Conservation (phyloP, 2,888 invertebrate genomes). For the Diarsia mendica region DNA sequence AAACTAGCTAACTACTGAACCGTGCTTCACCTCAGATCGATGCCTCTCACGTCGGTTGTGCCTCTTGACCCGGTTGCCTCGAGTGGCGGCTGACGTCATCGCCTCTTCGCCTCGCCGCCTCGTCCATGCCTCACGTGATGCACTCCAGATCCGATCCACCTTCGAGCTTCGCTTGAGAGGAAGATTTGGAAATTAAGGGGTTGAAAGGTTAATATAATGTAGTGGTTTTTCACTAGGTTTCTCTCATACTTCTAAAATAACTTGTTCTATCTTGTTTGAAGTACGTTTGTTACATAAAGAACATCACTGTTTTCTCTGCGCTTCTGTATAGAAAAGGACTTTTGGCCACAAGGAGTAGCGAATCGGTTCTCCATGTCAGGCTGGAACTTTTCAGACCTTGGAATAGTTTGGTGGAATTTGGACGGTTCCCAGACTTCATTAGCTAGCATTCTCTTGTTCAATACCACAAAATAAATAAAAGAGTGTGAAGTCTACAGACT, state of each 20-base stretch:
- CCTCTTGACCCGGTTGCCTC: constrained; percentile 50
- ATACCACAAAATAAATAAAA: no score
- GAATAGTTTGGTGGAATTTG: background rate
- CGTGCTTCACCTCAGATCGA: constrained; percentile 53
- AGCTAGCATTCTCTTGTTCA: no score
- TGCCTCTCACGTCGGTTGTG: constrained; percentile 41
- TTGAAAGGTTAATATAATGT: background rate
- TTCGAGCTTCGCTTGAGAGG: constrained; percentile 33
- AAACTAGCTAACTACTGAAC: constrained; percentile 27
- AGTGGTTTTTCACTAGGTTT: background rate
- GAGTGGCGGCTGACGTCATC: constrained; percentile 45
- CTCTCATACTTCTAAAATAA: background rate
- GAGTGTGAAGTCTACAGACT: no score
- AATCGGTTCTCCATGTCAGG: background rate
- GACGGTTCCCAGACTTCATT: background rate
- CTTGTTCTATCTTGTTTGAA: background rate
- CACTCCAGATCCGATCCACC: constrained; percentile 40
- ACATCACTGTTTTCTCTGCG: background rate
- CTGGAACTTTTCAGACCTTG: background rate
- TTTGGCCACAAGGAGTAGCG: background rate
- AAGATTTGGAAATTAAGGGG: constrained; percentile 7
- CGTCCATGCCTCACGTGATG: constrained; percentile 32
- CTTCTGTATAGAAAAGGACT: background rate
- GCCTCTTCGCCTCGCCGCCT: constrained; percentile 25
- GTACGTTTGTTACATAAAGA: background rate